Conservation (phyloP, 2,113 vertebrate genomes). For the Bostrychus sinensis region DNA sequence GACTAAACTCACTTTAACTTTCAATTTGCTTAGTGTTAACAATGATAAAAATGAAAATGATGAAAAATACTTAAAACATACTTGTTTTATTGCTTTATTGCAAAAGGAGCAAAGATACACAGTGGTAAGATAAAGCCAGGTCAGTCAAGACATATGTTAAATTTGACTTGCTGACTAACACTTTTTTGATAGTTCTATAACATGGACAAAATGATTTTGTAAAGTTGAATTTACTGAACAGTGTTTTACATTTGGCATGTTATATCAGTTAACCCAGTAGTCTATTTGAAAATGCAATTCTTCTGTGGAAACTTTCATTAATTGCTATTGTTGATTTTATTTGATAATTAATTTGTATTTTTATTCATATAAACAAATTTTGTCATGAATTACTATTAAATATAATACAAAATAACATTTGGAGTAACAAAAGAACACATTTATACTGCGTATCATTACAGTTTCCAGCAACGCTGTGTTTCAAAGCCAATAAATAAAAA, state of each 20-base stretch:
- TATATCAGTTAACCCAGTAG: neutral
- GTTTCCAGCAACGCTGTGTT: slow-evolving; percentile 66
- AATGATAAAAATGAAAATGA: too few species aligned
- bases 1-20: too few species aligned
- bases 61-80: too few species aligned
- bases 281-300: neutral
- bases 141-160: slow-evolving; percentile 15
- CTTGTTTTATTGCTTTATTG: too few species aligned
- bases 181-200: slow-evolving; percentile 58
- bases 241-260: slow-evolving; percentile 15
- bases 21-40: too few species aligned
- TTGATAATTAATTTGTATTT: slow-evolving; percentile 13
- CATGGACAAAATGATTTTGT: slow-evolving; percentile 32
- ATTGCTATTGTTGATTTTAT: slow-evolving; percentile 9
- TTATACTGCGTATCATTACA: slow-evolving; percentile 68
- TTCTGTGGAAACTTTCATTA: neutral
- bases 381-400: slow-evolving; percentile 50
- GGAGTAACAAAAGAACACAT: slow-evolving; percentile 55
- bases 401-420: slow-evolving; percentile 45
- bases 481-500: slow-evolving; percentile 79
- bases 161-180: slow-evolving; percentile 32
- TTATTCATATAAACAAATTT: slow-evolving; percentile 40
- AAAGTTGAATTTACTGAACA: slow-evolving; percentile 15
- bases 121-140: slow-evolving; percentile 6
- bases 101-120: slow-evolving; percentile 5